These are phyloP conservation scores for Protonemura montana DNA, from an alignment of 2,888 invertebrate species.

Conservation along the genomic window DNA sequence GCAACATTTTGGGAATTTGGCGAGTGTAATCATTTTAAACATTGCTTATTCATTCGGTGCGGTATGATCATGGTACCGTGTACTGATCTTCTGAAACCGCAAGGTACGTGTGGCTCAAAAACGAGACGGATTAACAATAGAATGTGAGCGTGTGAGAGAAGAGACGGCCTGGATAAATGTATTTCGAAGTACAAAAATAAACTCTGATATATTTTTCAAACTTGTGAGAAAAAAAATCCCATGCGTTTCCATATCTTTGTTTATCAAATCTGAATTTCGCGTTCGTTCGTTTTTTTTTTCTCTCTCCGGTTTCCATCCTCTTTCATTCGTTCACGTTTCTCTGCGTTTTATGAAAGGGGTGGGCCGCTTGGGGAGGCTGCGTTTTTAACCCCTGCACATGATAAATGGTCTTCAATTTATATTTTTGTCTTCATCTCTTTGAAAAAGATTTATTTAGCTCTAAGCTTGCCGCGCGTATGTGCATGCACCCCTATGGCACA, in stretches of 20 bases:
- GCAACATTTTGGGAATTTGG: background rate
- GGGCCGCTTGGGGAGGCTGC: background rate
- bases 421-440: constrained; percentile 41
- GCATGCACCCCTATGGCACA: background rate
- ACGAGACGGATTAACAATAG: background rate
- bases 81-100: background rate
- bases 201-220: constrained; percentile 1
- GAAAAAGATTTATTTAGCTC: constrained; percentile 37
- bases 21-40: background rate
- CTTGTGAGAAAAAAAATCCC: background rate
- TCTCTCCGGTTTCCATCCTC: constrained; percentile 28
- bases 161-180: background rate
- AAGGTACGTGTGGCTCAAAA: background rate
- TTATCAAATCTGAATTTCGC: constrained; percentile 31
- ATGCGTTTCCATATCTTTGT: constrained; percentile 18
- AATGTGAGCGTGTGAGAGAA: background rate
- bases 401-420: constrained; percentile 42
- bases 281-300: too few species aligned
- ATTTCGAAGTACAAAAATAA: background rate
- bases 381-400: constrained; percentile 21
- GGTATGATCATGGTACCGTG: background rate
- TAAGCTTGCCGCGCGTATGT: constrained; percentile 20
- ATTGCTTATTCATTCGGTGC: background rate
- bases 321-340: constrained; percentile 15
- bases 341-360: constrained; percentile 9